Percentiles rank a stretch among this genome's conserved stretches.
Conservation (phyloP, 2,888 invertebrate genomes). For the Amblyjoppa proteus region DNA sequence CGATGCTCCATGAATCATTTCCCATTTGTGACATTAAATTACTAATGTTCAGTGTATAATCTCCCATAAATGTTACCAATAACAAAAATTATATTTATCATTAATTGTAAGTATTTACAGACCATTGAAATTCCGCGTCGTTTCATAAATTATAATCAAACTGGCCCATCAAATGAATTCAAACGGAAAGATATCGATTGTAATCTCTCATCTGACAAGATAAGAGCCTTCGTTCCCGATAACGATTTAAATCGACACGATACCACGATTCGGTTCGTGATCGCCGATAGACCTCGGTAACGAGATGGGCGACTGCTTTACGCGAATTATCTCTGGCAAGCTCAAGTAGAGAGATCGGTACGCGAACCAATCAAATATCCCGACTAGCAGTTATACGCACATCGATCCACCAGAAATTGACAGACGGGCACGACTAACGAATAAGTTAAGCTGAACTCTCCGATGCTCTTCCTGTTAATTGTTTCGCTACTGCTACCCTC, state of each 20-base stretch:
- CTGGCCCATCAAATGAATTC: neutral
- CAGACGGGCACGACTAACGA: conserved; percentile 8
- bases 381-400: conserved; percentile 1
- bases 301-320: neutral
- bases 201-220: neutral
- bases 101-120: too few species aligned
- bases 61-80: too few species aligned
- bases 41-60: too few species aligned
- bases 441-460: conserved; percentile 10
- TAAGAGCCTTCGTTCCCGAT: neutral
- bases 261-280: neutral
- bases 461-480: neutral
- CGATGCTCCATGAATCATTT: too few species aligned
- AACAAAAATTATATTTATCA: too few species aligned
- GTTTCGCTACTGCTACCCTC: neutral
- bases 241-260: conserved; percentile 14
- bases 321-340: conserved; percentile 2
- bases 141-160: too few species aligned
- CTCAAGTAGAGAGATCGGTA: conserved; percentile 31
- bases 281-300: conserved; percentile 2
- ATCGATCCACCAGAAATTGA: neutral
- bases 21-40: too few species aligned
- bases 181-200: neutral
- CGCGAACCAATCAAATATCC: conserved; percentile 31
- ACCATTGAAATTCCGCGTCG: too few species aligned